Percentiles rank a stretch among this genome's conserved stretches.
phyloP scores from a whole-genome alignment of 1,140 invertebrate genomes.

The Aphaenogaster floridana region DNA sequence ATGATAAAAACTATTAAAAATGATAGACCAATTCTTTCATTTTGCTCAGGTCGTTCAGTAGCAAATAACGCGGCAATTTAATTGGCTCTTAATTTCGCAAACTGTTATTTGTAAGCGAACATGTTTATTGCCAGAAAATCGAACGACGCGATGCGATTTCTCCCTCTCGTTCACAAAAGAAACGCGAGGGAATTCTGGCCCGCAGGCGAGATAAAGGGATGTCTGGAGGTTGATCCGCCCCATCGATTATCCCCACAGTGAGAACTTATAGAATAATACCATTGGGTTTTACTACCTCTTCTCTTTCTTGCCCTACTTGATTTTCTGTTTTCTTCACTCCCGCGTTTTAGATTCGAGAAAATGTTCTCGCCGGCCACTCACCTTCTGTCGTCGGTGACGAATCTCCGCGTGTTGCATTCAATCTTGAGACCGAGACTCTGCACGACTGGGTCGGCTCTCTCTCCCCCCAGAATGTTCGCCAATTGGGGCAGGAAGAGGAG shows the following conservation, averaged over 20 bases:
- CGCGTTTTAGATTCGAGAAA: not conserved
- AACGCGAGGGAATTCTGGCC: conserved; percentile 5
- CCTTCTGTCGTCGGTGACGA: conserved; percentile 91
- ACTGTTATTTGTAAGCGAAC: not conserved
- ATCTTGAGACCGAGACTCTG: conserved; percentile 95
- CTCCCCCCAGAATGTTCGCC: conserved; percentile 89
- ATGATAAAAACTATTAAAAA: not conserved
- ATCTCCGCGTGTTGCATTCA: conserved; percentile 94
- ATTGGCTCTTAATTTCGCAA: not conserved
- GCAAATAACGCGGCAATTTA: not conserved
- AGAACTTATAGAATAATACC: not conserved
- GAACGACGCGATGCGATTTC: not conserved
- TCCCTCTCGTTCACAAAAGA: not conserved
- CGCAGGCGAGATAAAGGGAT: conserved; percentile 21
- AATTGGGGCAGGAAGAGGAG: conserved; percentile 96
- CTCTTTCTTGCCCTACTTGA: not conserved
- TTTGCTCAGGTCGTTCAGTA: not conserved
- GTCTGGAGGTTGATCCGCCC: conserved; percentile 22
- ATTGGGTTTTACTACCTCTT: not conserved
- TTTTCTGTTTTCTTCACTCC: not conserved
- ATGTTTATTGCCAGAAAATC: not conserved
- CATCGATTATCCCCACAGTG: conserved; percentile 45
- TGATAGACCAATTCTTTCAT: not conserved
- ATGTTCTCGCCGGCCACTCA: conserved; percentile 70
- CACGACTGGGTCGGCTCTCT: conserved; percentile 93